phyloP scores from a whole-genome alignment of 2,888 invertebrate species.

The Biston stratarius region DNA sequence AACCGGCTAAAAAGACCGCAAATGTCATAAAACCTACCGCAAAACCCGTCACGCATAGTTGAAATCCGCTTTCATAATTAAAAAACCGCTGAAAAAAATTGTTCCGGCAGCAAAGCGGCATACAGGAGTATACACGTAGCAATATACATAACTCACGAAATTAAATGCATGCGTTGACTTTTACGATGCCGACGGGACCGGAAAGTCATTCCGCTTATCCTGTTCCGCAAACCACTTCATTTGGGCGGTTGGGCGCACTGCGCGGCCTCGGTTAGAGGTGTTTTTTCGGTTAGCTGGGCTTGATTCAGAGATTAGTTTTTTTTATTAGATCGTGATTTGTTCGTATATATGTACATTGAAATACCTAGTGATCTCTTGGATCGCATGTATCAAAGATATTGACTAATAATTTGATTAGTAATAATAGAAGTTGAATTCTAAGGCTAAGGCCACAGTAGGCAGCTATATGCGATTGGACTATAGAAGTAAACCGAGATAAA shows the following conservation, averaged over 20 bases:
- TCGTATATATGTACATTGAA: not conserved
- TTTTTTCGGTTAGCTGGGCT: constrained; percentile 59
- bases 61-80: constrained; percentile 52
- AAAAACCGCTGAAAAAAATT: constrained; percentile 42
- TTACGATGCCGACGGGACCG: constrained; percentile 71
- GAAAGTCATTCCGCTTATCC: constrained; percentile 74
- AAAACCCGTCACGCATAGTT: constrained; percentile 47
- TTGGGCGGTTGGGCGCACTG: constrained; percentile 48
- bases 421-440: too few relatives aligned
- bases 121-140: constrained; percentile 30
- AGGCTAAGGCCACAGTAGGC: too few relatives aligned
- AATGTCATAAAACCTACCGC: constrained; percentile 18
- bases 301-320: constrained; percentile 25
- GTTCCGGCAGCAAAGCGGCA: constrained; percentile 20
- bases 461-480: too few relatives aligned
- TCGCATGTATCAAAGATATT: too few relatives aligned
- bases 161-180: constrained; percentile 79
- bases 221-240: constrained; percentile 67
- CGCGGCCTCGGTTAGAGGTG: constrained; percentile 53
- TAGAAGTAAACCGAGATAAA: too few relatives aligned
- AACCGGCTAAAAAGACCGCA: constrained; percentile 7
- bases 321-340: constrained; percentile 14
- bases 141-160: constrained; percentile 65
- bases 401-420: too few relatives aligned
- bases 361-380: too few relatives aligned